Evolutionary conservation across 2,113 vertebrate species (phyloP).

Genomic region (Riparia riparia): DNA sequence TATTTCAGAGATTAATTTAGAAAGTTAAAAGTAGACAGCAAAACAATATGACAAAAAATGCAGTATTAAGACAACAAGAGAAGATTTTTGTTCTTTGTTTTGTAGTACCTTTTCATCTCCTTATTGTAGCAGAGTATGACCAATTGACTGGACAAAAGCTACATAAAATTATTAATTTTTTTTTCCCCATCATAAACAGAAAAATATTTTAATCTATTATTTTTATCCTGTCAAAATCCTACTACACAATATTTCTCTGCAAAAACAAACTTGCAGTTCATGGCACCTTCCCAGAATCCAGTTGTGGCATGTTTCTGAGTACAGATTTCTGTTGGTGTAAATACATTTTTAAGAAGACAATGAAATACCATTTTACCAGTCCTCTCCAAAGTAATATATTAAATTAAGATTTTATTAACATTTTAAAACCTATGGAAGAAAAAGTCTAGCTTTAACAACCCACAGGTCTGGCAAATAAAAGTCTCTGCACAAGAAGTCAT

Average conservation of each 20-base stretch:
- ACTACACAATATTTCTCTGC: not conserved
- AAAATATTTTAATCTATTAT: not conserved
- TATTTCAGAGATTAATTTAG: not conserved
- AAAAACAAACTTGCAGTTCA: not conserved
- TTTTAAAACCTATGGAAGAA: not conserved
- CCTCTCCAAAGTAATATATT: not conserved
- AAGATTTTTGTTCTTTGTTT: not conserved
- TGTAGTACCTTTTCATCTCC: not conserved
- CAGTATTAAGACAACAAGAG: not conserved
- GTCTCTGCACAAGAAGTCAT: not conserved
- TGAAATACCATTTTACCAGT: not conserved
- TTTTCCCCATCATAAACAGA: not conserved
- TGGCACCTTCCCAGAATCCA: not conserved
- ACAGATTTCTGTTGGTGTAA: not conserved
- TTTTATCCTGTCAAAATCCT: not conserved
- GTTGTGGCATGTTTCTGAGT: not conserved
- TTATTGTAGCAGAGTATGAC: not conserved
- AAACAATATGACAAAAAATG: not conserved
- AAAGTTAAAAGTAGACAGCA: not conserved
- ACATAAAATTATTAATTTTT: not conserved
- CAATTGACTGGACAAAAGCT: not conserved
- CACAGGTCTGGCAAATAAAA: not conserved
- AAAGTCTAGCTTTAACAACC: not conserved
- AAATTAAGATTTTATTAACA: not conserved
- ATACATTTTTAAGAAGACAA: not conserved